A percentile compares a stretch with the other conserved stretches of the same genome.
These are phyloP conservation scores for Grammomys dolichurus DNA, from an alignment of 2,113 vertebrate genomes.

Conservation along the genomic window DNA sequence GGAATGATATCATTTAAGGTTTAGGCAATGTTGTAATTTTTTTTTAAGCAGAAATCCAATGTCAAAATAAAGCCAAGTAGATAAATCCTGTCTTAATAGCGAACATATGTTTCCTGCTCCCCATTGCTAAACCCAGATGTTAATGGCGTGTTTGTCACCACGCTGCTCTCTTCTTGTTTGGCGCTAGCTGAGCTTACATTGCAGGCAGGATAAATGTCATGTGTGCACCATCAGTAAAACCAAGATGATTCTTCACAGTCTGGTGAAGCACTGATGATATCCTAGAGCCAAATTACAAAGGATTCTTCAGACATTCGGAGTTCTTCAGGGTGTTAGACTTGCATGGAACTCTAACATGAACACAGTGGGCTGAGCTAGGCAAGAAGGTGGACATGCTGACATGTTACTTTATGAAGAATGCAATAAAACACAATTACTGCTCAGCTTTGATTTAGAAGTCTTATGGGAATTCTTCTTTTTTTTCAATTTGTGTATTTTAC, in stretches of 20 bases:
- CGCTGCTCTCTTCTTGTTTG: conserved; percentile 70
- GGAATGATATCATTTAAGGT: conserved; percentile 60
- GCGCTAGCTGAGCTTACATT: conserved; percentile 53
- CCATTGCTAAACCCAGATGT: conserved; percentile 79
- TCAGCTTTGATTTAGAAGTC: conserved; percentile 81
- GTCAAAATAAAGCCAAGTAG: conserved; percentile 82
- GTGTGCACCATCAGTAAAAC: conserved; percentile 72
- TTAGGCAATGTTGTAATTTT: conserved; percentile 37
- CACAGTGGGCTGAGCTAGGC: conserved; percentile 52
- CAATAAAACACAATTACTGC: conserved; percentile 83
- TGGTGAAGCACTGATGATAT: conserved; percentile 78
- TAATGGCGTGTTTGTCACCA: conserved; percentile 81
- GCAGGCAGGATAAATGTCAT: conserved; percentile 77
- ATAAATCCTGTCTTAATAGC: conserved; percentile 74
- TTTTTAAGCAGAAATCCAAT: conserved; percentile 73
- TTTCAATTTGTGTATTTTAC: conserved; percentile 77
- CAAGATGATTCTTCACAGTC: conserved; percentile 75
- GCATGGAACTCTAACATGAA: conserved; percentile 62
- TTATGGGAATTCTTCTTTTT: conserved; percentile 59
- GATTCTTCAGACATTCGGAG: conserved; percentile 64
- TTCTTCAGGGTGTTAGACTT: conserved; percentile 74
- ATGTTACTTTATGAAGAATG: conserved; percentile 70
- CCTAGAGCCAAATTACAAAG: conserved; percentile 78
- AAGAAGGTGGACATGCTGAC: conserved; percentile 75
- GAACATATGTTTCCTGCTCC: conserved; percentile 72